Evolutionary conservation across 2,888 invertebrate genomes (phyloP).

Genomic region (Diloba caeruleocephala): DNA sequence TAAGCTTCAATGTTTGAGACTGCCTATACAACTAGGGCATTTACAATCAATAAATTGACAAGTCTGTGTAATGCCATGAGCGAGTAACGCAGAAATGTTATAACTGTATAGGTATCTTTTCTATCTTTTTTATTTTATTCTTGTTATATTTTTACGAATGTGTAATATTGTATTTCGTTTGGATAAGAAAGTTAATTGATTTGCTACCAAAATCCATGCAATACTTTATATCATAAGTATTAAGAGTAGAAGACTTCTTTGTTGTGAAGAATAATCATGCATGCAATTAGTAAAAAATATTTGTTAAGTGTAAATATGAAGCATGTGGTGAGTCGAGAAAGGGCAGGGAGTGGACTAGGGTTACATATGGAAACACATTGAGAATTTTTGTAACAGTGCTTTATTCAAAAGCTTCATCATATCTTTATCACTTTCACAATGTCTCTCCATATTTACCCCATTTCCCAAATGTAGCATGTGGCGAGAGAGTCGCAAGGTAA

Average conservation of each 20-base stretch:
- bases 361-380: slow-evolving; percentile 91
- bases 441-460: slow-evolving; percentile 92
- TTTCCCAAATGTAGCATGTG: slow-evolving; percentile 89
- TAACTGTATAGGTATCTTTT: too few species aligned
- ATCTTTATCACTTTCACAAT: slow-evolving; percentile 90
- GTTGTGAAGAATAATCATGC: slow-evolving; percentile 19
- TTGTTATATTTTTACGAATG: too few species aligned
- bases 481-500: slow-evolving; percentile 84
- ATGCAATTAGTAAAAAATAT: slow-evolving; percentile 57
- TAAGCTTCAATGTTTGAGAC: too few species aligned
- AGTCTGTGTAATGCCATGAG: too few species aligned
- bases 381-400: slow-evolving; percentile 91
- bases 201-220: too few species aligned
- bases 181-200: slow-evolving; percentile 3
- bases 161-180: too few species aligned
- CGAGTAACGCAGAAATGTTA: too few species aligned
- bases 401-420: slow-evolving; percentile 91
- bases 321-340: slow-evolving; percentile 56
- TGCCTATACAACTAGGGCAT: too few species aligned
- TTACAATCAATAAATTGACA: too few species aligned
- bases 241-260: neutral
- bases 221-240: slow-evolving; percentile 8
- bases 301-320: slow-evolving; percentile 46
- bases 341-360: slow-evolving; percentile 77
- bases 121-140: too few species aligned